phyloP scores from a whole-genome alignment of 2,113 vertebrate genomes.

The Dasyornis broadbenti region DNA sequence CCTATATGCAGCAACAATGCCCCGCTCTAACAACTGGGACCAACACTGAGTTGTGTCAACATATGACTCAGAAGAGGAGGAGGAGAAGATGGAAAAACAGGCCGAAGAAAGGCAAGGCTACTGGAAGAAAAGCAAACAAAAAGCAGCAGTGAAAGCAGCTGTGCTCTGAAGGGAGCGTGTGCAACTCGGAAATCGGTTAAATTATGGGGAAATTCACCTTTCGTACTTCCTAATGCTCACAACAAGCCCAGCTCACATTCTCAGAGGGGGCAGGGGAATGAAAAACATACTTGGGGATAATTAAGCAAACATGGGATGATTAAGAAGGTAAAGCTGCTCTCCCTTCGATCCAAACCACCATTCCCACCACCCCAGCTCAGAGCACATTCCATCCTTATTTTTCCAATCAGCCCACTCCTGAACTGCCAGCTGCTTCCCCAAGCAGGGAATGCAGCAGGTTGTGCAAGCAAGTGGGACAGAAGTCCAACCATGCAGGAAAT shows the following conservation, averaged over 20 bases:
- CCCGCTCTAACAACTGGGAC: background rate
- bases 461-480: background rate
- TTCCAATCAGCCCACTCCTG: background rate
- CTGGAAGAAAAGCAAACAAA: slow-evolving; percentile 58
- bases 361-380: background rate
- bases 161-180: background rate
- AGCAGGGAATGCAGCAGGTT: background rate
- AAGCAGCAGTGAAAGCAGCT: slow-evolving; percentile 29
- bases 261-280: background rate
- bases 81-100: slow-evolving; percentile 45
- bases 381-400: slow-evolving; percentile 42
- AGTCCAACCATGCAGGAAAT: background rate
- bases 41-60: slow-evolving; percentile 19
- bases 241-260: slow-evolving; percentile 8
- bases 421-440: background rate
- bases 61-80: slow-evolving; percentile 57
- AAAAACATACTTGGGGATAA: background rate
- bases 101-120: slow-evolving; percentile 22
- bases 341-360: background rate
- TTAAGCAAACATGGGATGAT: background rate
- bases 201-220: background rate
- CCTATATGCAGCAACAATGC: background rate
- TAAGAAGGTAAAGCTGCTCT: slow-evolving; percentile 4
- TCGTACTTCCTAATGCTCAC: background rate
- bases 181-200: background rate